A percentile compares a stretch with the other conserved stretches of the same genome.
phyloP scores from a whole-genome alignment of 2,797 vertebrate genomes.

The Gorsachius magnificus region DNA sequence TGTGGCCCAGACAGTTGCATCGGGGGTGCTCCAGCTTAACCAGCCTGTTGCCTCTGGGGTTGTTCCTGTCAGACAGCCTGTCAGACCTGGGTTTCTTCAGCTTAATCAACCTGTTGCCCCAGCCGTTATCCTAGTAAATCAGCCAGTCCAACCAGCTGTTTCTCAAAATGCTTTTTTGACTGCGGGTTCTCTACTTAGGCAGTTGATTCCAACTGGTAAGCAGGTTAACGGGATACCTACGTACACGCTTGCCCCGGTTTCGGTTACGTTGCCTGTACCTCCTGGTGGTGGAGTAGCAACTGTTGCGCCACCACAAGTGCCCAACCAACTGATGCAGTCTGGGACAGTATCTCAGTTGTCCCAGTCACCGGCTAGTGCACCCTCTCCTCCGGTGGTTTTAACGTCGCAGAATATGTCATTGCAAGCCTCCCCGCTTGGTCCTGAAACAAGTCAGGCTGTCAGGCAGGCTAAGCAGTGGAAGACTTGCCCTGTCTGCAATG shows the following conservation, averaged over 20 bases:
- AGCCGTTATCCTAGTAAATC: conserved; percentile 65
- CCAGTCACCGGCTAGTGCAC: conserved; percentile 52
- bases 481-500: conserved; percentile 94
- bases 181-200: conserved; percentile 87
- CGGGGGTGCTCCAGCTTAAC: conserved; percentile 71
- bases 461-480: conserved; percentile 94
- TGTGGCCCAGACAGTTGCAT: conserved; percentile 39
- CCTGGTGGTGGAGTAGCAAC: conserved; percentile 68
- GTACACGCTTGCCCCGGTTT: conserved; percentile 91
- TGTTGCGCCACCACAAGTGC: conserved; percentile 75
- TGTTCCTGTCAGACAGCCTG: conserved; percentile 67
- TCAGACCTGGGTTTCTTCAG: conserved; percentile 73
- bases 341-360: conserved; percentile 75
- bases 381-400: conserved; percentile 60
- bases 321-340: conserved; percentile 78
- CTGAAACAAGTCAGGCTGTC: conserved; percentile 40
- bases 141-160: conserved; percentile 32
- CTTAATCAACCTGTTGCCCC: conserved; percentile 76
- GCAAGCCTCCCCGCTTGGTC: conserved; percentile 13
- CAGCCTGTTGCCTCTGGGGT: conserved; percentile 70
- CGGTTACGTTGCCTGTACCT: conserved; percentile 80
- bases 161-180: conserved; percentile 86
- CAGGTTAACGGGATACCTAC: conserved; percentile 93
- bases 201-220: conserved; percentile 94
- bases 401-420: conserved; percentile 41